phyloP scores from a whole-genome alignment of 2,797 vertebrate species.

The Enteromius paludinosus region DNA sequence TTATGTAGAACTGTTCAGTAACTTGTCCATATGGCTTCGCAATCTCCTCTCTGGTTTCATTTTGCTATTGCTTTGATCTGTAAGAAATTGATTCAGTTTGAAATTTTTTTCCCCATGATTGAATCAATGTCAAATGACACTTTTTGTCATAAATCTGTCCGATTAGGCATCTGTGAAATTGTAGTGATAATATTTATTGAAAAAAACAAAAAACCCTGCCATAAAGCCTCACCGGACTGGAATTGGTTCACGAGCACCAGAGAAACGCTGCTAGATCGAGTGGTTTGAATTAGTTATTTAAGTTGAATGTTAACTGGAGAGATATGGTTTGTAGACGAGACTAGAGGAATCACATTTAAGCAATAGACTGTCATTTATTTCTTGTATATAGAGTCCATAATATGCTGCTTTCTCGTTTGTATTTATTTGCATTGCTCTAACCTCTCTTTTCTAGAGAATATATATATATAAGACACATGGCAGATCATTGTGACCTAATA shows the following conservation, averaged over 20 bases:
- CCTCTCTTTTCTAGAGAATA: conserved; percentile 9
- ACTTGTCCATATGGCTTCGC: neutral
- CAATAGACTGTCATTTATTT: conserved; percentile 12
- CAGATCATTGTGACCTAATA: conserved; percentile 48
- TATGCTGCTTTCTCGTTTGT: conserved; percentile 14
- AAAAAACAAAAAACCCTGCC: neutral
- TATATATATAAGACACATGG: conserved; percentile 40
- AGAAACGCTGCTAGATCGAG: conserved; percentile 7
- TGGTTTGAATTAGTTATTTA: neutral
- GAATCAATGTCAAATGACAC: neutral
- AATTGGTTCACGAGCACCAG: neutral
- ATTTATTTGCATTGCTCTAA: conserved; percentile 34
- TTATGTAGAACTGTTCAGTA: neutral
- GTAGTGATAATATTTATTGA: neutral
- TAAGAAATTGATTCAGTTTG: neutral
- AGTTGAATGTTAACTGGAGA: neutral
- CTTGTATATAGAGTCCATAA: conserved; percentile 50
- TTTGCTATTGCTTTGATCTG: conserved; percentile 1
- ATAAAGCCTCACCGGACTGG: neutral
- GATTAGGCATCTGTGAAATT: conserved; percentile 13
- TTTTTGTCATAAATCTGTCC: neutral
- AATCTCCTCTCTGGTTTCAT: neutral
- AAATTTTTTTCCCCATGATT: neutral
- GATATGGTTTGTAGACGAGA: neutral
- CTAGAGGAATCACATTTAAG: conserved; percentile 35